A percentile compares a stretch with the other conserved stretches of the same genome.
phyloP scores from a whole-genome alignment of 2,797 vertebrate genomes.

The Urosaurus nigricauda region DNA sequence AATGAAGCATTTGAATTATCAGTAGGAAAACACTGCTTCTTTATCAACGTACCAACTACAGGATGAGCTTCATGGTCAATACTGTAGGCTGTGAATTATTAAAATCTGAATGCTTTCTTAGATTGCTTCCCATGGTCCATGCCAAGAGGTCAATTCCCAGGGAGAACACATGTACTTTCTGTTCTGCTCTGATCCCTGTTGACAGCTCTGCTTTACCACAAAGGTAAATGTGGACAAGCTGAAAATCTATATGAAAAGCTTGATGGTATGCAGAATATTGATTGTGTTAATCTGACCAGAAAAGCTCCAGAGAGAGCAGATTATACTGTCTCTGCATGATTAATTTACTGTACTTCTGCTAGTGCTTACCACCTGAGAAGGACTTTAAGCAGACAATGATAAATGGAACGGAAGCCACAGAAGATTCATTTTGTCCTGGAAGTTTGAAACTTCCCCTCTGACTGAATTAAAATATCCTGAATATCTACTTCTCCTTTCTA shows the following conservation, averaged over 20 bases:
- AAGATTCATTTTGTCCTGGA: conserved; percentile 57
- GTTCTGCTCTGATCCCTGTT: background rate
- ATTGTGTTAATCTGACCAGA: conserved; percentile 68
- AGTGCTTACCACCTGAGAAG: conserved; percentile 44
- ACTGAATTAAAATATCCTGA: conserved; percentile 51
- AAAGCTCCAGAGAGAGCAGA: conserved; percentile 63
- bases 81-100: background rate
- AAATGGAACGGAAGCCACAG: conserved; percentile 57
- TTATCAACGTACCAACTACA: background rate
- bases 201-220: conserved; percentile 41
- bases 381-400: conserved; percentile 56
- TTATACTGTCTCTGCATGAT: conserved; percentile 62
- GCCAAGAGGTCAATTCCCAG: conserved; percentile 3
- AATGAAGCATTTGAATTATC: background rate
- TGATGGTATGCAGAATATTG: conserved; percentile 50
- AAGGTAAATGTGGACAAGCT: conserved; percentile 22
- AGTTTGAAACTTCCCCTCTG: conserved; percentile 56
- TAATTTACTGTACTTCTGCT: conserved; percentile 58
- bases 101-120: background rate
- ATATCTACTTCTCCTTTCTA: conserved; percentile 40
- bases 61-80: background rate
- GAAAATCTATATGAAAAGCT: conserved; percentile 50
- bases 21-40: background rate
- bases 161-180: background rate
- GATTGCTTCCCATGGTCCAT: background rate